Conservation (phyloP, 2,888 invertebrate genomes). For the Poecilus cupreus region DNA sequence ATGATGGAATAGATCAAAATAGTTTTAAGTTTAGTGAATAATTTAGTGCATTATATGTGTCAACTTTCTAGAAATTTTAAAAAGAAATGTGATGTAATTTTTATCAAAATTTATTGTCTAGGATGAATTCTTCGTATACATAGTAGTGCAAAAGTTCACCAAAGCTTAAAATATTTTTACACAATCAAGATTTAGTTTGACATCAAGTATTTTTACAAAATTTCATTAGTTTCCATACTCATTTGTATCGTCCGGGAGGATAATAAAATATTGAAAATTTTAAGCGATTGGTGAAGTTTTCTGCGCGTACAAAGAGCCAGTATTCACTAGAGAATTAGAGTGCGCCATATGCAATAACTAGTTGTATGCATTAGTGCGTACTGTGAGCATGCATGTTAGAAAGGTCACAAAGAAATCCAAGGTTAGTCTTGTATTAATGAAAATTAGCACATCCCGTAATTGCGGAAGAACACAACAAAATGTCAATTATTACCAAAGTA, state of each 20-base stretch:
- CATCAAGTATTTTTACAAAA: neutral
- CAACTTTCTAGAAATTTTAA: neutral
- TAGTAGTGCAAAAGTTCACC: slow-evolving; percentile 30
- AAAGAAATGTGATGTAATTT: too few species aligned
- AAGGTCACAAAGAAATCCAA: neutral
- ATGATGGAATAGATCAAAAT: neutral
- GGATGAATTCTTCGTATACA: slow-evolving; percentile 26
- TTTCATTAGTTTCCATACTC: too few species aligned
- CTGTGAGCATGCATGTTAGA: slow-evolving; percentile 9
- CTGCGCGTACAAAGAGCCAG: slow-evolving; percentile 15
- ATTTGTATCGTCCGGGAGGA: neutral
- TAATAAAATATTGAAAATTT: neutral
- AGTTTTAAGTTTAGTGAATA: neutral
- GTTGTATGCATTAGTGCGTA: slow-evolving; percentile 22
- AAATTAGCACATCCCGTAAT: slow-evolving; percentile 56
- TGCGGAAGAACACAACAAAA: slow-evolving; percentile 51
- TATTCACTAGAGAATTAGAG: slow-evolving; percentile 40
- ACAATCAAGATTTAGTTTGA: neutral
- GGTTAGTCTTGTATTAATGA: neutral
- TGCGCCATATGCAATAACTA: slow-evolving; percentile 40
- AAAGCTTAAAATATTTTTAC: slow-evolving; percentile 6
- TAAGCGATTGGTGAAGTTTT: slow-evolving; percentile 21
- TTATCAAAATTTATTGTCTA: neutral
- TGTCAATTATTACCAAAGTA: slow-evolving; percentile 57
- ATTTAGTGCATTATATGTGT: slow-evolving; percentile 13